These are phyloP conservation scores for Meganola albula DNA, from an alignment of 2,888 invertebrate genomes.

Conservation along the genomic window DNA sequence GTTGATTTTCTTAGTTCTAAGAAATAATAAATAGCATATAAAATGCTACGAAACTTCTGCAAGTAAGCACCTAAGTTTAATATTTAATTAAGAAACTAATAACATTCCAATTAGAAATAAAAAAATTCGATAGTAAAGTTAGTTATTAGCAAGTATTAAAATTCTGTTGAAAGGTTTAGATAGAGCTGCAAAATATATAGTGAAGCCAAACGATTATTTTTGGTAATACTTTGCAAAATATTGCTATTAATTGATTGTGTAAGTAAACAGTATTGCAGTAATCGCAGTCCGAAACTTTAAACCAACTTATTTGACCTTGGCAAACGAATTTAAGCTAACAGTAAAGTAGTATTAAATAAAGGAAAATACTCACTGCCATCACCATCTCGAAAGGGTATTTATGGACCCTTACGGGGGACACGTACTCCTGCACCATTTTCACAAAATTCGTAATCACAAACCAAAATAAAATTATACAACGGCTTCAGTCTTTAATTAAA, in stretches of 20 bases:
- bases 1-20: too few species aligned
- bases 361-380: conserved; percentile 88
- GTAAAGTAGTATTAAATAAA: conserved; percentile 1
- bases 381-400: conserved; percentile 97
- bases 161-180: too few species aligned
- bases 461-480: conserved; percentile 46
- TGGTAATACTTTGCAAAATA: conserved; percentile 17
- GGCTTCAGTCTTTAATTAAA: conserved; percentile 42
- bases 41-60: too few species aligned
- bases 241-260: conserved; percentile 13
- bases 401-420: conserved; percentile 95
- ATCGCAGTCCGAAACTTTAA: conserved; percentile 15
- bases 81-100: neutral
- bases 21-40: too few species aligned
- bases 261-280: conserved; percentile 10
- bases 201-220: conserved; percentile 12
- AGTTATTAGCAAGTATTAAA: too few species aligned
- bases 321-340: neutral
- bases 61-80: neutral
- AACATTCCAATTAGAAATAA: neutral
- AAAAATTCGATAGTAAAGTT: neutral
- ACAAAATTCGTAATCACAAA: conserved; percentile 35
- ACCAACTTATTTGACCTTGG: conserved; percentile 22
- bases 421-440: conserved; percentile 96
- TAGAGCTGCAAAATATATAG: neutral